phyloP scores from a whole-genome alignment of 2,888 invertebrate species.

The Pristionchus entomophagus region DNA sequence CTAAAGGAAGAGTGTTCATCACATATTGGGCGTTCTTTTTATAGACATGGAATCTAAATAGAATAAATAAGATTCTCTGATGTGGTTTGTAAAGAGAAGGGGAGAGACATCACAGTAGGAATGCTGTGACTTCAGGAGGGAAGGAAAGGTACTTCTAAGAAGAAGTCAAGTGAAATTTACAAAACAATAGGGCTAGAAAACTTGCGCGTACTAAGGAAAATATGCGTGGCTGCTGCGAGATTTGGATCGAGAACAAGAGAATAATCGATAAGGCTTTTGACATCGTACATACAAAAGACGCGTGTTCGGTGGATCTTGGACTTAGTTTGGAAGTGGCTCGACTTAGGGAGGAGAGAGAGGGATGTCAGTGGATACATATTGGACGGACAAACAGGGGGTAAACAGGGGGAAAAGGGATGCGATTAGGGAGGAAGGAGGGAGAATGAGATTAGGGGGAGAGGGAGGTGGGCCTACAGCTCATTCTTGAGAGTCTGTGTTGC shows the following conservation, averaged over 20 bases:
- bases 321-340: background rate
- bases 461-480: background rate
- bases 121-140: background rate
- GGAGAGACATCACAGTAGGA: background rate
- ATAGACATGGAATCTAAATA: background rate
- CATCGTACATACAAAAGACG: background rate
- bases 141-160: conserved; percentile 8
- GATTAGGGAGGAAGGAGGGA: conserved; percentile 8
- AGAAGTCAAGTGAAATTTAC: background rate
- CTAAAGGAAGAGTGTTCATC: background rate
- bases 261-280: background rate
- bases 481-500: background rate
- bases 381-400: background rate
- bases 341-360: background rate
- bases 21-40: conserved; percentile 1
- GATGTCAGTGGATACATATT: background rate
- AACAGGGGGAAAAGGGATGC: background rate
- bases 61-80: conserved; percentile 11
- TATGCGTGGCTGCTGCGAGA: background rate
- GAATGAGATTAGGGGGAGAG: background rate
- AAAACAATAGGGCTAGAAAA: background rate
- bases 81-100: background rate
- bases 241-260: background rate
- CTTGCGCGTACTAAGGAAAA: background rate
- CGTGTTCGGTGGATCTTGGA: background rate